Base-by-base conservation (phyloP, 2,888 invertebrate species). In the Minunthozetes semirufus region DNA sequence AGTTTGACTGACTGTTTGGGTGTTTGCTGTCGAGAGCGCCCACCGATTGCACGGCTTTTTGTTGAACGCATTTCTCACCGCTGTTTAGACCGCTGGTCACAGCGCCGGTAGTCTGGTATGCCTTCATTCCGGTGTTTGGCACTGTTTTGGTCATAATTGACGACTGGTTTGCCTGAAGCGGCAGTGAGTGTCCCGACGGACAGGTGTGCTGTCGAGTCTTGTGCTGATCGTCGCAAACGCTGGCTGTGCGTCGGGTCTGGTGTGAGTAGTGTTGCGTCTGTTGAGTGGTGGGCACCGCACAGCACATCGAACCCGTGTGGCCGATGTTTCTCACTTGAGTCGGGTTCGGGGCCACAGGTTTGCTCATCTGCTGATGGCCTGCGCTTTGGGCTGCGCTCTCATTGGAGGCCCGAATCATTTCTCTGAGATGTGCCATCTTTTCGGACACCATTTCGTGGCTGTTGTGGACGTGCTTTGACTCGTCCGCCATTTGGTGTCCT, bases 361-460 rank as follows among this genome's bases (percentile, higher is more conserved):
- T n/a, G n/a, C n/a, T n/a, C n/a, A n/a, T n/a, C n/a, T n/a, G n/a
- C n/a, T n/a, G n/a, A n/a, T n/a, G n/a, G n/a, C n/a, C n/a, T n/a
- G n/a, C n/a, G n/a, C n/a, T n/a, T n/a, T n/a, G n/a, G n/a, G n/a
- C n/a, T n/a, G n/a, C n/a, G 15, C 33, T 61, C n/a, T n/a, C n/a
- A 61, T 53, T 59, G 27, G 33, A 13, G 17, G 11, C 17, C 3
- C 2, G 29, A 29, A 33, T 63, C 9, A 48, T n/a, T 3, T 75
- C 76, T 29, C 72, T 72, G 22, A 76, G 56, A 6, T 48, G 72
- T 22, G 76, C 76, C 6, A 71, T 76, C 56, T 76, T 76, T 68
- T 76, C 76, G n/a, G 75, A 71, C 17, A 76, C 63, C 75, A 77
- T 75, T 77, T 78, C n/a, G n/a, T n/a, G n/a, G n/a, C n/a, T n/a